Evolutionary conservation across 2,113 vertebrate genomes (phyloP).

Genomic region (Salminus brasiliensis): DNA sequence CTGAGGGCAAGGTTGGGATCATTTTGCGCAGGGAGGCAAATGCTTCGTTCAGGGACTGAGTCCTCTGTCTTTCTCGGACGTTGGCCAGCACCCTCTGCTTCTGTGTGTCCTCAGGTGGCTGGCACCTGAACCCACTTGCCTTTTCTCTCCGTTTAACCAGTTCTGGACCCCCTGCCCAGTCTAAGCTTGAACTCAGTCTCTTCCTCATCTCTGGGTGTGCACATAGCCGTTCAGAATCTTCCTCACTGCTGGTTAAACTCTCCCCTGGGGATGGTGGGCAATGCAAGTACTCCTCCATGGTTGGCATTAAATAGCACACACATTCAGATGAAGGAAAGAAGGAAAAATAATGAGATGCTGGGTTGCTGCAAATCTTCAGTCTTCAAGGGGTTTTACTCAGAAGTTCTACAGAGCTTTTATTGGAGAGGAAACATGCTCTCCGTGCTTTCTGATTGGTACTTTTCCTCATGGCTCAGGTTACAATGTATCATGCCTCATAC

Average conservation of each 20-base stretch:
- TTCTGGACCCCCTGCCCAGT: not conserved
- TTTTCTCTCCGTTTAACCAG: conserved; percentile 3
- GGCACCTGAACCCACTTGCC: too few species aligned
- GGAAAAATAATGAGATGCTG: too few species aligned
- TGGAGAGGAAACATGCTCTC: not conserved
- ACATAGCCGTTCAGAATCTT: not conserved
- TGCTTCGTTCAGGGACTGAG: conserved; percentile 3
- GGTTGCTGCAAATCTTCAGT: not conserved
- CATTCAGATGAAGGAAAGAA: too few species aligned
- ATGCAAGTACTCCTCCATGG: not conserved
- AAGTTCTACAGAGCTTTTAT: conserved; percentile 1
- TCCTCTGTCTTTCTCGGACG: conserved; percentile 2
- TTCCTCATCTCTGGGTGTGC: not conserved
- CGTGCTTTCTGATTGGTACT: not conserved
- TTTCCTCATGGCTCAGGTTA: not conserved
- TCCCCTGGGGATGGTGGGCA: not conserved
- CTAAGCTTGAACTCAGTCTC: not conserved
- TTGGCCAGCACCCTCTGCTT: conserved; percentile 9
- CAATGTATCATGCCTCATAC: not conserved
- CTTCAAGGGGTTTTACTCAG: not conserved
- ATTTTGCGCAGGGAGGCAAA: conserved; percentile 1
- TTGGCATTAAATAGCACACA: not conserved
- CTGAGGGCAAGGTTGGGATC: conserved; percentile 7
- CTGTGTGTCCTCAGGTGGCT: not conserved
- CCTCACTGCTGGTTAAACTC: not conserved